phyloP scores from a whole-genome alignment of 2,888 invertebrate species.

The Mythimna loreyi region DNA sequence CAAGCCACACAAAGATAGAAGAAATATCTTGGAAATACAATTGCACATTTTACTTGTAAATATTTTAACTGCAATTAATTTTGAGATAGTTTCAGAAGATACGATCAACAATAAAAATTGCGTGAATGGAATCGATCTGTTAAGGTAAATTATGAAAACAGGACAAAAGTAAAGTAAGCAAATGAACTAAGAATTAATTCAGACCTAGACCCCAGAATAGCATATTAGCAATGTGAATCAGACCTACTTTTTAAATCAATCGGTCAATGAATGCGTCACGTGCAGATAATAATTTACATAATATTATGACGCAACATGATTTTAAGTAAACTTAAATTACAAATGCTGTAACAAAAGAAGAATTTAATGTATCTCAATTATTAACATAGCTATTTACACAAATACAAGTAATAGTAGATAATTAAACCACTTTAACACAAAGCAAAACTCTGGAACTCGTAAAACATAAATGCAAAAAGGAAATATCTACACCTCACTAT shows the following conservation, averaged over 20 bases:
- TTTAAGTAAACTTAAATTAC: neutral
- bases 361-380: neutral
- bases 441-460: constrained; percentile 7
- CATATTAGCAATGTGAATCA: constrained; percentile 19
- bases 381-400: neutral
- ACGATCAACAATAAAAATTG: constrained; percentile 11
- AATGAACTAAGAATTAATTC: constrained; percentile 18
- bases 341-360: neutral
- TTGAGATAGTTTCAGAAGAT: constrained; percentile 26
- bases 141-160: constrained; percentile 28
- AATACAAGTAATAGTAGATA: neutral
- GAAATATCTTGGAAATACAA: constrained; percentile 42
- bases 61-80: constrained; percentile 51
- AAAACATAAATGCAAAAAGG: constrained; percentile 14
- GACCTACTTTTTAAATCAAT: neutral
- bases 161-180: neutral
- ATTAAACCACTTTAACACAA: neutral
- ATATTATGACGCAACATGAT: too few species aligned
- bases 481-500: constrained; percentile 54
- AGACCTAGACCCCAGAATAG: constrained; percentile 15
- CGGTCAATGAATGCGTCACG: neutral
- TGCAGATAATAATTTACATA: neutral
- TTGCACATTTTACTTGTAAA: constrained; percentile 21
- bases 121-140: constrained; percentile 1
- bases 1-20: constrained; percentile 45